A percentile compares a stretch with the other conserved stretches of the same genome.
Evolutionary conservation across 2,113 vertebrate species (phyloP).

Genomic region (Ginglymostoma cirratum): DNA sequence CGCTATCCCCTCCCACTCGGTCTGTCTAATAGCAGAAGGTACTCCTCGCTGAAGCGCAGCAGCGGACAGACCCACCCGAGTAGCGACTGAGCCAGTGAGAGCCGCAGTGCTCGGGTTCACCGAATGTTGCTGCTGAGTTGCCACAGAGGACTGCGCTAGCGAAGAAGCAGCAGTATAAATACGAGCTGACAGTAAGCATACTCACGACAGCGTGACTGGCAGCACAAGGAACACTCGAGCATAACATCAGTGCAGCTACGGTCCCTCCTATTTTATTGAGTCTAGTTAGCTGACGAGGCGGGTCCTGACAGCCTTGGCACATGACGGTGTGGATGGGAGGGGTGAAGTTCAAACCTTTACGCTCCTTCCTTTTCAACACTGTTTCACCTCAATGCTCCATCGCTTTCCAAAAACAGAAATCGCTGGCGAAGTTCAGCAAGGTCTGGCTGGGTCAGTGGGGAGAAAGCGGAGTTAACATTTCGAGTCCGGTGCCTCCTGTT

Average conservation of each 20-base stretch:
- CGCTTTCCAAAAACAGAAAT: too few relatives aligned
- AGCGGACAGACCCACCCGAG: neutral
- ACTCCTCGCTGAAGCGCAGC: neutral
- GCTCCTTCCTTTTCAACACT: too few relatives aligned
- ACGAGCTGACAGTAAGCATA: neutral
- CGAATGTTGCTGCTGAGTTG: neutral
- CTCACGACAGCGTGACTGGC: neutral
- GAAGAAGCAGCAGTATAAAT: neutral
- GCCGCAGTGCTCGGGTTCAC: neutral
- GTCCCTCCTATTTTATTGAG: neutral
- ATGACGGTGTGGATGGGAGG: too few relatives aligned
- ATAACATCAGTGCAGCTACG: neutral
- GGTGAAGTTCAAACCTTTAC: too few relatives aligned
- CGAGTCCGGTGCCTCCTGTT: too few relatives aligned
- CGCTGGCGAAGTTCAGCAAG: too few relatives aligned
- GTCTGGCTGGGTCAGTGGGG: too few relatives aligned
- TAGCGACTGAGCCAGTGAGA: neutral
- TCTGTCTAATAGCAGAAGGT: neutral
- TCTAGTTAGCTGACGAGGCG: neutral
- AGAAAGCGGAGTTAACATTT: too few relatives aligned
- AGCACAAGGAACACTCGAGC: neutral
- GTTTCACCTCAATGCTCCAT: too few relatives aligned
- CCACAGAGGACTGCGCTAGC: neutral
- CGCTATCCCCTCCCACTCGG: too few relatives aligned
- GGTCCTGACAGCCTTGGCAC: too few relatives aligned